Conservation (phyloP, 1,140 invertebrate genomes). For the Bombus sibiricus region DNA sequence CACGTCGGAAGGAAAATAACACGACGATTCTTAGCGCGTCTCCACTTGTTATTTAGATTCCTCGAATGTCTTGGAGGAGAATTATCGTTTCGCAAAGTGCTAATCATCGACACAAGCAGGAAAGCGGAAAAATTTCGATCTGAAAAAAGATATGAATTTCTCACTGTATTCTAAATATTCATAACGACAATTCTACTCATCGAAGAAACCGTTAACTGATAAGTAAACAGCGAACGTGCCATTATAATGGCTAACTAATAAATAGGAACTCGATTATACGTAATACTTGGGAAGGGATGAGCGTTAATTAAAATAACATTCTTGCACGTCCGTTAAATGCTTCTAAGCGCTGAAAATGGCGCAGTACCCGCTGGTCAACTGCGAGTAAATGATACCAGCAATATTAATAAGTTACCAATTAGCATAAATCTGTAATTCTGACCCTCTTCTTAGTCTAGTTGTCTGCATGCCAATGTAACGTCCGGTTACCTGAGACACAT, state of each 20-base stretch:
- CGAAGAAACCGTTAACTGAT: background rate
- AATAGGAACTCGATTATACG: conserved; percentile 21
- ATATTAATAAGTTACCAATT: conserved; percentile 44
- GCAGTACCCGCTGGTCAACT: conserved; percentile 8
- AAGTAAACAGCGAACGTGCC: background rate
- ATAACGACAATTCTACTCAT: background rate
- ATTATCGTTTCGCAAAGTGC: background rate
- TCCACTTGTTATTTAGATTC: background rate
- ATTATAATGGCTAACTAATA: conserved; percentile 36
- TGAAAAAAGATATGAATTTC: background rate
- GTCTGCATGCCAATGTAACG: background rate
- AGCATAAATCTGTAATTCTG: conserved; percentile 44
- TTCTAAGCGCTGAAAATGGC: conserved; percentile 35
- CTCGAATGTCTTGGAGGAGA: background rate
- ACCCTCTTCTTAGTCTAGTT: background rate
- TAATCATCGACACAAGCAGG: too few relatives aligned
- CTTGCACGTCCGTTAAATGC: conserved; percentile 32
- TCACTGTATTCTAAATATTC: background rate
- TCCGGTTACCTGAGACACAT: background rate
- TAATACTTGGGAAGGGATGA: background rate
- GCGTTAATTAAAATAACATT: conserved; percentile 35
- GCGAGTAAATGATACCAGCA: conserved; percentile 13
- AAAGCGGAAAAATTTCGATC: background rate
- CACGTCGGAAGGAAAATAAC: conserved; percentile 20
- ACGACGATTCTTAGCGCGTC: background rate